These are phyloP conservation scores for Seira sanloemensis DNA, from an alignment of 2,888 invertebrate species.

Conservation along the genomic window DNA sequence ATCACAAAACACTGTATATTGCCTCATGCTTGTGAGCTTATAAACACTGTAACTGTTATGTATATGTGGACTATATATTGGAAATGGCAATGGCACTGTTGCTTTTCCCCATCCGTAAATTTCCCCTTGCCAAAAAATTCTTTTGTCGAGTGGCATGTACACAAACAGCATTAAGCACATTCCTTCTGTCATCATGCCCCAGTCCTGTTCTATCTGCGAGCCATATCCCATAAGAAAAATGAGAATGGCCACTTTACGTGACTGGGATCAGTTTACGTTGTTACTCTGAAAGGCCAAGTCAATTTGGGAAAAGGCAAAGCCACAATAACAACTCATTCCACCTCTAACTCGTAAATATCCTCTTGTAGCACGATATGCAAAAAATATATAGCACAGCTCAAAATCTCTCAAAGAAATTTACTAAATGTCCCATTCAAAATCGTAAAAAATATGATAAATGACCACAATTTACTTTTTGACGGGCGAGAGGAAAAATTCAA, in stretches of 20 bases:
- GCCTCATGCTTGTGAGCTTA: no score
- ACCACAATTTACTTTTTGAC: background rate
- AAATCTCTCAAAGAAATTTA: background rate
- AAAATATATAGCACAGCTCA: no score
- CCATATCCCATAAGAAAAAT: slow-evolving; percentile 23
- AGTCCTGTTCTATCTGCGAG: background rate
- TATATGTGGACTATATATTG: no score
- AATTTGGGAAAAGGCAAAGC: background rate
- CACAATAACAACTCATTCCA: slow-evolving; percentile 19
- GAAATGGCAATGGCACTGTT: background rate
- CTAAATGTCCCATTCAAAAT: background rate
- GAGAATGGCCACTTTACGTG: slow-evolving; percentile 60
- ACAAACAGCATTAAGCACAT: slow-evolving; percentile 13
- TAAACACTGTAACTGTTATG: no score
- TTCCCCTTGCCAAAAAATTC: no score
- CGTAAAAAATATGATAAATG: background rate
- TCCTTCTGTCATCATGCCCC: slow-evolving; percentile 55
- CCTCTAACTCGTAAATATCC: background rate
- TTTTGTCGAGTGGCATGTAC: background rate
- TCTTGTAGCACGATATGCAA: background rate
- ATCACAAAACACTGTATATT: no score
- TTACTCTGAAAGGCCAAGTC: background rate
- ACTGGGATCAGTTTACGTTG: slow-evolving; percentile 59
- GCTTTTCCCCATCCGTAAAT: no score
- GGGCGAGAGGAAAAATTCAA: background rate